Conservation (phyloP, 2,797 vertebrate species). For the Anisognathus igniventris region DNA sequence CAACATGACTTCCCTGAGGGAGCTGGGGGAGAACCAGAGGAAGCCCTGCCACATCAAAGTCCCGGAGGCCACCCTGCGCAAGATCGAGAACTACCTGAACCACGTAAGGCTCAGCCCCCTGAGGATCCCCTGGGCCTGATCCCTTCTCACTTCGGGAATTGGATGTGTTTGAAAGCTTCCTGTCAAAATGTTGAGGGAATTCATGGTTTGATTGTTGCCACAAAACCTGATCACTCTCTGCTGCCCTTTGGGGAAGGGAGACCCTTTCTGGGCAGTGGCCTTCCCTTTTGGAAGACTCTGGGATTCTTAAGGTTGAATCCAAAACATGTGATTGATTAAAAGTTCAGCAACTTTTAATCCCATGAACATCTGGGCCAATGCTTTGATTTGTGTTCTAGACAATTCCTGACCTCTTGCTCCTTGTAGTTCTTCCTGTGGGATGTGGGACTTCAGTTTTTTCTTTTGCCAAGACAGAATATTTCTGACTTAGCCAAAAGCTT, state of each 20-base stretch:
- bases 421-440: neutral
- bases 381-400: neutral
- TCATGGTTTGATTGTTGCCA: neutral
- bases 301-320: neutral
- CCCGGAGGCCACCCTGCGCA: constrained; percentile 78
- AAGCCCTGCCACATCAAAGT: constrained; percentile 84
- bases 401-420: neutral
- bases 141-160: neutral
- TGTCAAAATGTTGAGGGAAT: neutral
- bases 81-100: constrained; percentile 82
- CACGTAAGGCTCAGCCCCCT: constrained; percentile 71
- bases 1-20: constrained; percentile 80
- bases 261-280: neutral
- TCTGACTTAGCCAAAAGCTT: neutral
- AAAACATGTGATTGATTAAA: neutral
- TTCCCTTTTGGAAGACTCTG: neutral
- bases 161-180: neutral
- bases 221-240: neutral
- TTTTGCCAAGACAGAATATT: neutral
- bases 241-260: neutral
- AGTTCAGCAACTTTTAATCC: neutral
- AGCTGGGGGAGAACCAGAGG: constrained; percentile 81
- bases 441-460: neutral
- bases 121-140: neutral
- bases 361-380: fast-evolving